These are phyloP conservation scores for Spodoptera litura DNA, from an alignment of 1,140 invertebrate genomes.

Conservation along the genomic window DNA sequence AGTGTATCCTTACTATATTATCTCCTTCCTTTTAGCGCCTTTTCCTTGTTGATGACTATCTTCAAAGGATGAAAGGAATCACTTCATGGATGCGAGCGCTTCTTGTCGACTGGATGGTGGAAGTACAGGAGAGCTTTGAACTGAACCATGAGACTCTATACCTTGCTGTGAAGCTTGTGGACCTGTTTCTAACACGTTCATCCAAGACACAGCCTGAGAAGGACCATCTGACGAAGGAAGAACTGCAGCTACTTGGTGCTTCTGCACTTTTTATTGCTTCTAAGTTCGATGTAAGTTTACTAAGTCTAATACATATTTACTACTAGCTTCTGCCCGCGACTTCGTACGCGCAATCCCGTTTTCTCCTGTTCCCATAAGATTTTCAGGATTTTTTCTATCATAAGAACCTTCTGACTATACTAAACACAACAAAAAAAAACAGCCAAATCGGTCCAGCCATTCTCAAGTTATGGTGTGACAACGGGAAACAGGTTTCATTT, in stretches of 20 bases:
- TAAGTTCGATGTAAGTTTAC: slow-evolving; percentile 95
- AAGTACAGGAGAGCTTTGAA: slow-evolving; percentile 98
- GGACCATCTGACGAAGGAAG: slow-evolving; percentile 89
- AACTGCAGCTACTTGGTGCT: slow-evolving; percentile 96
- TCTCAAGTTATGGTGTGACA: too few species aligned
- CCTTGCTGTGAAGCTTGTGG: slow-evolving; percentile 97
- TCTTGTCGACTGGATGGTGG: slow-evolving; percentile 99
- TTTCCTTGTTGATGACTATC: slow-evolving; percentile 93
- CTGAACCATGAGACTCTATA: slow-evolving; percentile 99
- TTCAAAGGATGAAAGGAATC: slow-evolving; percentile 91
- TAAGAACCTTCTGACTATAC: too few species aligned
- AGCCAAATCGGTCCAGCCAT: too few species aligned
- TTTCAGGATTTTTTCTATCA: too few species aligned
- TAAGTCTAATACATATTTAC: background rate
- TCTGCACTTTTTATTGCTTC: slow-evolving; percentile 96
- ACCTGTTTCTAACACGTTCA: slow-evolving; percentile 92
- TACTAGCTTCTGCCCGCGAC: too few species aligned
- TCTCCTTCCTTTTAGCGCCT: slow-evolving; percentile 78
- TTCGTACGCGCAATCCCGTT: too few species aligned
- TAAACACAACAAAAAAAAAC: too few species aligned
- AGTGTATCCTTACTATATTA: too few species aligned
- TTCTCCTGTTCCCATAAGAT: background rate
- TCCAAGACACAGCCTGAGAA: slow-evolving; percentile 74
- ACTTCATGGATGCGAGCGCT: slow-evolving; percentile 95
- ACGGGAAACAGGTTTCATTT: too few species aligned